Evolutionary conservation across 2,113 vertebrate genomes (phyloP).

Genomic region (Pygoscelis antarcticus): DNA sequence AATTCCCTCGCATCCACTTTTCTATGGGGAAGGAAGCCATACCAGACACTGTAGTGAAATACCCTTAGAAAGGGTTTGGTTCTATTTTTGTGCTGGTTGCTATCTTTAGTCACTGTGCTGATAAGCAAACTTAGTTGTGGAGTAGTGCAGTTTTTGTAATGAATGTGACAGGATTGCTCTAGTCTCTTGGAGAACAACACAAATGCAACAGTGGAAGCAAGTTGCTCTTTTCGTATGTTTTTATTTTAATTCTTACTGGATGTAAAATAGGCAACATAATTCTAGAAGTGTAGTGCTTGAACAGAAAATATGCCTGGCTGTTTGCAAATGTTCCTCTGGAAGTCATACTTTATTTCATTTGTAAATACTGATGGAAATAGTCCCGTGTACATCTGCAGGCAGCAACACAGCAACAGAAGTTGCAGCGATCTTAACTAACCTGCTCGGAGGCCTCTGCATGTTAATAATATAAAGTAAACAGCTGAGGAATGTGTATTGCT

Average conservation of each 20-base stretch:
- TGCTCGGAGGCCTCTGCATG: conserved; percentile 29
- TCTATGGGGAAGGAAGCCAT: not conserved
- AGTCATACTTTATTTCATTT: not conserved
- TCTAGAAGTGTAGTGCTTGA: not conserved
- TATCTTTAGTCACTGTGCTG: not conserved
- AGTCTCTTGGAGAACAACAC: not conserved
- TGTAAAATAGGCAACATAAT: not conserved
- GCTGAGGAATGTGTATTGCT: conserved; percentile 59
- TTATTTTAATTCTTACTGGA: not conserved
- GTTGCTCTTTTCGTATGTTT: not conserved
- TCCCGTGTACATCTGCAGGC: not conserved
- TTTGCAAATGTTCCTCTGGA: not conserved
- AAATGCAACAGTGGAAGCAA: not conserved
- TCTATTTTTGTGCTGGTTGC: not conserved
- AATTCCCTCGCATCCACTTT: not conserved
- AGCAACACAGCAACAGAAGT: not conserved
- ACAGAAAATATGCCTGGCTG: not conserved
- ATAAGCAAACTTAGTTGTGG: not conserved
- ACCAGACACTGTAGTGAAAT: not conserved
- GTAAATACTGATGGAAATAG: not conserved
- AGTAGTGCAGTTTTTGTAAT: not conserved
- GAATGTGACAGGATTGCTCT: not conserved
- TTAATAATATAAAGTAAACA: conserved; percentile 52
- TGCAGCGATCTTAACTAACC: conserved; percentile 14
- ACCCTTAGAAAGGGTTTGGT: not conserved